phyloP scores from a whole-genome alignment of 2,888 invertebrate genomes.

The Norana najaformis region DNA sequence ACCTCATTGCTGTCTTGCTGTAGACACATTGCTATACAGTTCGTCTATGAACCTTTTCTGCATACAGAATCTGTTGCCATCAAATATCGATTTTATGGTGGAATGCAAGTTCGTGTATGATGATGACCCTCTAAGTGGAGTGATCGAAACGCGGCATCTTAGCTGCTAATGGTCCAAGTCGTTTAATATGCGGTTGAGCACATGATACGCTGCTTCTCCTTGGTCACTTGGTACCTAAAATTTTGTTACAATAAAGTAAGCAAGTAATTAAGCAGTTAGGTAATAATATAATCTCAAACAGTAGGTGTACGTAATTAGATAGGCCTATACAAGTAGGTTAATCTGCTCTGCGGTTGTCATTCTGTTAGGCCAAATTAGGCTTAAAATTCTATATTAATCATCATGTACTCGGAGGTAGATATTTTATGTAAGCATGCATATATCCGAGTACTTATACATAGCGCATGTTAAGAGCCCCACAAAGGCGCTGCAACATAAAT shows the following conservation, averaged over 20 bases:
- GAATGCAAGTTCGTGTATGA: too few relatives aligned
- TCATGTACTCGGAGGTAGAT: not conserved
- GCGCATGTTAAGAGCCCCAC: too few relatives aligned
- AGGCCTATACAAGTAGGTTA: not conserved
- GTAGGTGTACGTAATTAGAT: not conserved
- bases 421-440: too few relatives aligned
- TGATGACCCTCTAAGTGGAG: too few relatives aligned
- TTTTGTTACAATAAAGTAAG: not conserved
- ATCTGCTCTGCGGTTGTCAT: not conserved
- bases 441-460: too few relatives aligned
- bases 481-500: too few relatives aligned
- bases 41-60: not conserved
- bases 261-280: slow-evolving; percentile 19
- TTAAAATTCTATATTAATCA: too few relatives aligned
- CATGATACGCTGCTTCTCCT: not conserved
- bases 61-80: too few relatives aligned
- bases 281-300: not conserved
- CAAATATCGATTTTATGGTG: too few relatives aligned
- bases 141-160: too few relatives aligned
- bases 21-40: not conserved
- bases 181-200: not conserved
- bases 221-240: not conserved
- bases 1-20: not conserved
- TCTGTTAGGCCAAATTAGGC: not conserved
- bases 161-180: not conserved